These are phyloP conservation scores for Caretta caretta DNA, from an alignment of 2,113 vertebrate genomes.

Conservation along the genomic window DNA sequence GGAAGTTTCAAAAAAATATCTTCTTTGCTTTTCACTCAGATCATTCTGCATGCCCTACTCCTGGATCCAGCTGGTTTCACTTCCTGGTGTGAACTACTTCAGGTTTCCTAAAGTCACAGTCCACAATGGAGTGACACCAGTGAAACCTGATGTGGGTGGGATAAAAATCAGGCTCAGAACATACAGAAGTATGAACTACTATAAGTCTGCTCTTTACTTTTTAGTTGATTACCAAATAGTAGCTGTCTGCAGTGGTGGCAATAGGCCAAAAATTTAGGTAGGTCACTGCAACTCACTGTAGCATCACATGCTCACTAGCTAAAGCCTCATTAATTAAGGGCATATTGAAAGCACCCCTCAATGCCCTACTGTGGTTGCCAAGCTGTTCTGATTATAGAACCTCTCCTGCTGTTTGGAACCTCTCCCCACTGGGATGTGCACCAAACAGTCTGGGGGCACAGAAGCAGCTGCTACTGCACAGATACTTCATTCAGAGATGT, in stretches of 20 bases:
- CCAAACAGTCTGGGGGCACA: background rate
- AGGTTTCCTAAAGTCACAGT: conserved; percentile 24
- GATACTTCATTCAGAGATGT: background rate
- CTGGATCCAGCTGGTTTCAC: conserved; percentile 54
- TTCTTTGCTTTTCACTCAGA: conserved; percentile 56
- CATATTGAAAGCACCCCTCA: background rate
- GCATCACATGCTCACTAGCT: background rate
- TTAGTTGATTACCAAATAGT: background rate
- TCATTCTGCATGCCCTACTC: conserved; percentile 61
- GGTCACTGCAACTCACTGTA: background rate
- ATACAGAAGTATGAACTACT: background rate
- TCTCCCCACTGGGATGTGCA: background rate
- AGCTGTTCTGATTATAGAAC: background rate
- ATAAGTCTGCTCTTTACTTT: background rate
- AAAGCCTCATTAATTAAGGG: background rate
- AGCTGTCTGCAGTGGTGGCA: background rate
- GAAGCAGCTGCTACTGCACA: background rate
- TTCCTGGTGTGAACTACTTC: conserved; percentile 42
- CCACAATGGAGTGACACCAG: background rate
- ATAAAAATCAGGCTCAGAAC: background rate
- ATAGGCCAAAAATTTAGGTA: background rate
- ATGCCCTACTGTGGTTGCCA: background rate
- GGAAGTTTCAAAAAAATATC: conserved; percentile 18
- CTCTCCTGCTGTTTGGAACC: background rate
- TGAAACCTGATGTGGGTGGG: background rate